phyloP scores from a whole-genome alignment of 2,113 vertebrate genomes.

The Cariama cristata region DNA sequence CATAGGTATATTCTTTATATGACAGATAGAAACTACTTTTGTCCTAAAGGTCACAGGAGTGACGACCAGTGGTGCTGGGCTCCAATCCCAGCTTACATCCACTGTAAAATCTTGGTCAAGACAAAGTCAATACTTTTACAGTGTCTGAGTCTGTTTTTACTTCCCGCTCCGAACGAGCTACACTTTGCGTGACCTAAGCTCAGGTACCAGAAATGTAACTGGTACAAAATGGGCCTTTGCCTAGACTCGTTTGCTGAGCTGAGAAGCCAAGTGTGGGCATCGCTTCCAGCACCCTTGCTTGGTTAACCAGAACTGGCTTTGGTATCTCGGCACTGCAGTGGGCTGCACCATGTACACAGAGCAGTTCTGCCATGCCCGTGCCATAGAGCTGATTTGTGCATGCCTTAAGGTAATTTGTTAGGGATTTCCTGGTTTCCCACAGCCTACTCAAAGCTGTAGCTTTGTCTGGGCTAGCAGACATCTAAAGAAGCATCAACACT shows the following conservation, averaged over 20 bases:
- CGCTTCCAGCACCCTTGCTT: neutral
- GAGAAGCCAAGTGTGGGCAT: neutral
- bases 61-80: neutral
- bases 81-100: neutral
- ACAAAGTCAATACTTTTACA: neutral
- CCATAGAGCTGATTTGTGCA: neutral
- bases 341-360: accelerated
- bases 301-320: neutral
- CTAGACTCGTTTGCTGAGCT: neutral
- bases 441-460: neutral
- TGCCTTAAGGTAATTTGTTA: neutral
- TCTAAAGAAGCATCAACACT: neutral
- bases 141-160: neutral
- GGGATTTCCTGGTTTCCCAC: neutral
- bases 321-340: neutral
- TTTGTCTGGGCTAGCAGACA: neutral
- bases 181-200: neutral
- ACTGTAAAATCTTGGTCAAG: neutral
- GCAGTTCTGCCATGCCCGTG: neutral
- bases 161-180: neutral
- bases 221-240: neutral
- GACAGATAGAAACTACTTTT: neutral
- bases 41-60: neutral
- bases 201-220: neutral
- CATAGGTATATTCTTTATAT: neutral